These are phyloP conservation scores for Sinocyclocheilus rhinocerous DNA, from an alignment of 2,113 vertebrate species.

Conservation along the genomic window DNA sequence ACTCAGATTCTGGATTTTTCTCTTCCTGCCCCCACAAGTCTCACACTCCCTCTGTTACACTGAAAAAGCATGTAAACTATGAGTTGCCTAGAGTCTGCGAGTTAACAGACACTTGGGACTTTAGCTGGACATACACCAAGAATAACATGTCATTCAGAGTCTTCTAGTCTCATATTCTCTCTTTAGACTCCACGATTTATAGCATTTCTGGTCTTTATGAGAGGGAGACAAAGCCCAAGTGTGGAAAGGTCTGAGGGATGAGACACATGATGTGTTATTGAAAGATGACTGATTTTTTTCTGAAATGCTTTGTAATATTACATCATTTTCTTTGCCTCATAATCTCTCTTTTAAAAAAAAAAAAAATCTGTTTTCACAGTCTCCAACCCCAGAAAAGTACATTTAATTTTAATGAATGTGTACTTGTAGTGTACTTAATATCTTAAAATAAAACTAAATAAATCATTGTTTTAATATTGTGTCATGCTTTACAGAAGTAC, in stretches of 20 bases:
- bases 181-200: neutral
- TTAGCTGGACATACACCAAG: neutral
- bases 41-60: slow-evolving; percentile 24
- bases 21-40: slow-evolving; percentile 26
- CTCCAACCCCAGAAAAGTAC: neutral
- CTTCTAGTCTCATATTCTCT: slow-evolving; percentile 16
- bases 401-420: neutral
- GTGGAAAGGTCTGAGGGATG: slow-evolving; percentile 69
- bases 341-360: too few species aligned
- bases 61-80: neutral
- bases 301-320: slow-evolving; percentile 69
- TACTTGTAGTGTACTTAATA: neutral
- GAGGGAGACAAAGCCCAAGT: slow-evolving; percentile 60
- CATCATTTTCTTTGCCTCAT: neutral
- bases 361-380: neutral
- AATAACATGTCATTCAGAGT: slow-evolving; percentile 1
- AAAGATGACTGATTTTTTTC: slow-evolving; percentile 68
- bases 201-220: neutral
- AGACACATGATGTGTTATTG: slow-evolving; percentile 71
- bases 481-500: too few species aligned
- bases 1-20: neutral
- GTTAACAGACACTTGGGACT: slow-evolving; percentile 10
- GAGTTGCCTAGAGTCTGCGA: slow-evolving; percentile 13
- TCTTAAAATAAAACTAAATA: too few species aligned
- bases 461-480: too few species aligned